A percentile compares a stretch with the other conserved stretches of the same genome.
These are phyloP conservation scores for Bufotes viridis DNA, from an alignment of 2,797 vertebrate genomes.

Conservation along the genomic window DNA sequence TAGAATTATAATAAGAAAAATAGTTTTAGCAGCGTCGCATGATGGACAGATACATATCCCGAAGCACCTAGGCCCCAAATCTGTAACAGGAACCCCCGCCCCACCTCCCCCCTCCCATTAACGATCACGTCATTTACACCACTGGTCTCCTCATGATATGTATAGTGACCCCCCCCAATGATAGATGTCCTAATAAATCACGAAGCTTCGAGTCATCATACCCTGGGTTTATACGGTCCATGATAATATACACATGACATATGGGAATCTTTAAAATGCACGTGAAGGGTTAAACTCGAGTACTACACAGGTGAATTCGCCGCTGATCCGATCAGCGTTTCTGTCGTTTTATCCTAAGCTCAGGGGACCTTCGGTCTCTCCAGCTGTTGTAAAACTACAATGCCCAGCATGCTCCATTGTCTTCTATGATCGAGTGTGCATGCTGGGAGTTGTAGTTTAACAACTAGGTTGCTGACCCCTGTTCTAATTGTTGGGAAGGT, in stretches of 20 bases:
- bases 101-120: no score
- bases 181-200: not conserved
- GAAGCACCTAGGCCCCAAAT: not conserved
- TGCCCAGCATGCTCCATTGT: no score
- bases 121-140: not conserved
- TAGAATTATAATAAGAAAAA: not conserved
- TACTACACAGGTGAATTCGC: no score
- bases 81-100: not conserved
- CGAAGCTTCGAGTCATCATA: not conserved
- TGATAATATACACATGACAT: not conserved
- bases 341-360: no score
- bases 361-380: no score
- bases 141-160: not conserved
- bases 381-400: no score
- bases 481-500: no score
- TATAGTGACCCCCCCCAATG: not conserved
- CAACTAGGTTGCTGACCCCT: no score
- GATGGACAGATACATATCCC: not conserved
- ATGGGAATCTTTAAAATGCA: not conserved
- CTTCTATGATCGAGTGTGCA: no score
- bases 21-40: slow-evolving; percentile 9
- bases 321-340: no score
- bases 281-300: no score
- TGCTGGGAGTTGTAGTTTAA: no score
- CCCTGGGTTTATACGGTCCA: not conserved